Evolutionary conservation across 2,888 invertebrate species (phyloP), one percentile per base, ranked within the genome.

Genomic region (Scaptomyza polygonia): DNA sequence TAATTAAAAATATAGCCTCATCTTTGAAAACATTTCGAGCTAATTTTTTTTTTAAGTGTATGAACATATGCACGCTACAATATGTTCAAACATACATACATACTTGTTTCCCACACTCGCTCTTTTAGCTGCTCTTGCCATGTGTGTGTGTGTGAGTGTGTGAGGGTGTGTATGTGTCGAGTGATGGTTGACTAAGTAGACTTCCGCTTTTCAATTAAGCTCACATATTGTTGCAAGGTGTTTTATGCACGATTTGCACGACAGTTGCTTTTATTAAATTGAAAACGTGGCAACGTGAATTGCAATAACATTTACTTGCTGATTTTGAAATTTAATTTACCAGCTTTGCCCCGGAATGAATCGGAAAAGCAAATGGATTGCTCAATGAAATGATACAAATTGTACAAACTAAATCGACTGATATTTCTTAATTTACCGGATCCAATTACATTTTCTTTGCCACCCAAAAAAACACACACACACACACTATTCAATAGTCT

Each of bases 121-220:
- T 29, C 34, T 14, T 8, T 14, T 29, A 52, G 5, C 54, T 9
- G 14, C 21, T 39, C 18, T 5, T 18, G 32, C 12, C 30, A 14
- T n/a, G 12, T 51, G 14, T 64, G 44, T 52, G 32, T 47, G 14
- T 62, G 44, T 52, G 32, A 44, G 47, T n/a, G 44, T 9, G 25
- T 7, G 12, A 7, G 34, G n/a, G 34, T 6, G 52, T 52, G 39
- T 55, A 40, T 65, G 52, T 68, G 62, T 53, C 61, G 69, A 72
- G 66, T 66, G 75, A 78, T 58, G 66, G 63, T 70, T 67, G 79
- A 67, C 86, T 86, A 86, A 83, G 86, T 79, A 79, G 80, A 73
- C 86, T 83, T 88, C 86, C 86, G 88, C 77, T 88, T 88, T 83
- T 87, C 88, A 87, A 87, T 81, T 87, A 87, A 87, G 79, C 68